Evolutionary conservation across 1,140 invertebrate species (phyloP), one percentile per base, ranked within the genome.

Genomic region (Macrobrachium rosenbergii): DNA sequence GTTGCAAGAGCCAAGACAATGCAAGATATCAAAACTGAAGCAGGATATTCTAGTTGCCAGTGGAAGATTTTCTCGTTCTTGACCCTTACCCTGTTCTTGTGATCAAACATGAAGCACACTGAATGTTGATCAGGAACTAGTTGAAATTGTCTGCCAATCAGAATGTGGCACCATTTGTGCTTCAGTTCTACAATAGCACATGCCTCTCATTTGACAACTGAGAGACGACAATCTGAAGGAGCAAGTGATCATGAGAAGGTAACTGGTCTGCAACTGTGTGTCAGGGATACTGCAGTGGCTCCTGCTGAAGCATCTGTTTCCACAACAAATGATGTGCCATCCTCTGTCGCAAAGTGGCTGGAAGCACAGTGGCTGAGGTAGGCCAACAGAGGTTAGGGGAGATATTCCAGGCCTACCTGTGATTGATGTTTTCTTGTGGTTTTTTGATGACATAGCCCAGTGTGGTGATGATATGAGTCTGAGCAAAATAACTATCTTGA

Each of bases 21-120:
- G 59, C 6, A 37, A 79, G 52, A 79, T 79, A 21, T 58, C 16
- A 17, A 79, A 60, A 79, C 43, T 79, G 21, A 79, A 79, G 45
- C 45, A 79, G 37, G 59, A 79, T 59, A 79, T 28, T 79, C 1
- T 60, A 58, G 45, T 10, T 5, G 0, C 77, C 52, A 79, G 59
- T 17, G 19, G 45, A 79, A 5, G 19, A 79, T 80, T 64, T 52
- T 82, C 62, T 82, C 6, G 23, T 82, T 82, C 75, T 79, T 82
- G 11, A 82, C 63, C 45, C 23, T 82, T 82, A 64, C 81, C 75
- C 43, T 69, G 63, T 82, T 82, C 62, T 77, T 82, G 81, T 79
- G 37, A 77, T 82, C 63, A 77, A 82, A 82, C 73, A 82, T 82
- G 37, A 82, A 21, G 8, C 16, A 23, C 45, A 21, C 64, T 52